Conservation (phyloP, 2,797 vertebrate species). For the Dicrostonyx torquatus region DNA sequence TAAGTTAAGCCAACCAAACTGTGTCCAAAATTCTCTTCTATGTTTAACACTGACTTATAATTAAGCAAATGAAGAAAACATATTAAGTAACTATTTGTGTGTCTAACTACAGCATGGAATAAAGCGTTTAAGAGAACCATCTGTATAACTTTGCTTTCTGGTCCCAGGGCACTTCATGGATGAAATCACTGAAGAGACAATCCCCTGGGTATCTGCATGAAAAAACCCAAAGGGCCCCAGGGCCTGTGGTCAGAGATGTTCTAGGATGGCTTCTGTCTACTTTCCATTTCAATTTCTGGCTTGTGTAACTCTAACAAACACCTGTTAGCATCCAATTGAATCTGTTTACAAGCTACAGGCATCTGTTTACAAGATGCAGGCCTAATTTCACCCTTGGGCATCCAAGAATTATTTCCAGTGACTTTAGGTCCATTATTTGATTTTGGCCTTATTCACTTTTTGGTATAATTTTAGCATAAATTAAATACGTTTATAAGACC, state of each 20-base stretch:
- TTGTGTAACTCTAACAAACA: slow-evolving; percentile 50
- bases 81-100: slow-evolving; percentile 34
- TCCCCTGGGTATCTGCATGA: not conserved
- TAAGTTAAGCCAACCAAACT: slow-evolving; percentile 55
- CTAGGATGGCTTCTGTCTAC: slow-evolving; percentile 51
- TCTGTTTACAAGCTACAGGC: slow-evolving; percentile 63
- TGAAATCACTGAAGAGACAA: not conserved
- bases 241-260: not conserved
- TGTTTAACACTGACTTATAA: slow-evolving; percentile 1
- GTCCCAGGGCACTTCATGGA: not conserved
- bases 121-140: not conserved
- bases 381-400: slow-evolving; percentile 58
- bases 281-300: slow-evolving; percentile 65
- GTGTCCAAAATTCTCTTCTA: slow-evolving; percentile 27
- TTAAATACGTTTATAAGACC: slow-evolving; percentile 40
- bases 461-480: slow-evolving; percentile 8
- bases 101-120: not conserved
- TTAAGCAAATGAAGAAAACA: slow-evolving; percentile 38
- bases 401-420: slow-evolving; percentile 62
- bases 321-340: slow-evolving; percentile 33
- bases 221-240: not conserved
- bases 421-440: slow-evolving; percentile 51
- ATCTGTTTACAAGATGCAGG: slow-evolving; percentile 61
- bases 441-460: slow-evolving; percentile 38
- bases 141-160: not conserved